Evolutionary conservation across 2,888 invertebrate genomes (phyloP).

Genomic region (Dolichomitus sp.): DNA sequence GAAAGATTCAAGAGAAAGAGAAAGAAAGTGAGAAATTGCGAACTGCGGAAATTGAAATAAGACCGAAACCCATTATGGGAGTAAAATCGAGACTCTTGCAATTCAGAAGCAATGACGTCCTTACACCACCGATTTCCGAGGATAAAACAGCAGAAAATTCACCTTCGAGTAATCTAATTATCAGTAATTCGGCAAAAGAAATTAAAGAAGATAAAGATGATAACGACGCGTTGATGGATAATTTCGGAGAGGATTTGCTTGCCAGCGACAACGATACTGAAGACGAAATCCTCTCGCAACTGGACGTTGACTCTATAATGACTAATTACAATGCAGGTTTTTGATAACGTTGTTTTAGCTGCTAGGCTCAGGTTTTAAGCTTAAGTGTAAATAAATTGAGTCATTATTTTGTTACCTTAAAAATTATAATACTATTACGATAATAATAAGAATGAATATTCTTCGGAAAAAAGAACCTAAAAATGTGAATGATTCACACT

Average conservation of each 20-base stretch:
- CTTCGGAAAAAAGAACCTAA: neutral
- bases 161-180: neutral
- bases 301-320: constrained; percentile 77
- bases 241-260: constrained; percentile 68
- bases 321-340: constrained; percentile 57
- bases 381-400: constrained; percentile 34
- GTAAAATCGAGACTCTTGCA: constrained; percentile 42
- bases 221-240: neutral
- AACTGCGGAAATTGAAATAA: neutral
- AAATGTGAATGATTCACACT: neutral
- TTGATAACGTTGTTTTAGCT: constrained; percentile 17
- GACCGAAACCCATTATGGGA: constrained; percentile 4
- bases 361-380: neutral
- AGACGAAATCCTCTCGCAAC: constrained; percentile 80
- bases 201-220: neutral
- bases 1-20: constrained; percentile 2
- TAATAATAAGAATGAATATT: neutral
- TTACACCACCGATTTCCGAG: constrained; percentile 32
- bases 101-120: constrained; percentile 61
- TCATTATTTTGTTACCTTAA: neutral
- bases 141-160: neutral
- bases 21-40: neutral
- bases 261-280: constrained; percentile 74
- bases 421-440: neutral
- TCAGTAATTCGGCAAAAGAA: neutral